These are phyloP conservation scores for Chrysolina haemoptera DNA, from an alignment of 2,888 invertebrate species.

Conservation along the genomic window DNA sequence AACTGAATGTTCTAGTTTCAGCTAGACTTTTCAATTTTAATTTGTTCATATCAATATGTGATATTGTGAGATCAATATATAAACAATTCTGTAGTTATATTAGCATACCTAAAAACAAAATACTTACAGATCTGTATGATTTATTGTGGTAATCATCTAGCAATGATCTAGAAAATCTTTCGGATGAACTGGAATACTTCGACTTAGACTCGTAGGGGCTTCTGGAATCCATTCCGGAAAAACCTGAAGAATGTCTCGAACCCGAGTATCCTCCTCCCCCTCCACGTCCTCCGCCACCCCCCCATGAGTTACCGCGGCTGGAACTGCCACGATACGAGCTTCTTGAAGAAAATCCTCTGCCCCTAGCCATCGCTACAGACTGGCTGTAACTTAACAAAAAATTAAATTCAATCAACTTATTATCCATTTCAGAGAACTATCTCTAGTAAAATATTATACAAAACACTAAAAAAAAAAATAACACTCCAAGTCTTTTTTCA, in stretches of 20 bases:
- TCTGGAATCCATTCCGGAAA: slow-evolving; percentile 42
- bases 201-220: slow-evolving; percentile 62
- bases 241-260: slow-evolving; percentile 37
- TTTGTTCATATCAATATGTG: too few relatives aligned
- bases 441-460: too few relatives aligned
- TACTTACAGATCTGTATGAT: slow-evolving; percentile 64
- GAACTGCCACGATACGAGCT: slow-evolving; percentile 60
- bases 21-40: too few relatives aligned
- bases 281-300: slow-evolving; percentile 55
- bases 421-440: neutral
- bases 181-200: slow-evolving; percentile 61
- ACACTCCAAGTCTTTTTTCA: too few relatives aligned
- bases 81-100: too few relatives aligned
- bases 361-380: slow-evolving; percentile 58
- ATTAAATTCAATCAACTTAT: neutral
- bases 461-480: too few relatives aligned
- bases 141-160: slow-evolving; percentile 64
- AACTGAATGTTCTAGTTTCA: too few relatives aligned
- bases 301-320: slow-evolving; percentile 58
- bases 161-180: slow-evolving; percentile 62
- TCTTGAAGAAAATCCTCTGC: slow-evolving; percentile 59
- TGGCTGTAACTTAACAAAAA: slow-evolving; percentile 13
- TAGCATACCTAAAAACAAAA: slow-evolving; percentile 3
- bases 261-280: slow-evolving; percentile 57
- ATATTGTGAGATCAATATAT: too few relatives aligned